These are phyloP conservation scores for Corbicula japonica DNA, from an alignment of 2,888 invertebrate species.

Conservation along the genomic window DNA sequence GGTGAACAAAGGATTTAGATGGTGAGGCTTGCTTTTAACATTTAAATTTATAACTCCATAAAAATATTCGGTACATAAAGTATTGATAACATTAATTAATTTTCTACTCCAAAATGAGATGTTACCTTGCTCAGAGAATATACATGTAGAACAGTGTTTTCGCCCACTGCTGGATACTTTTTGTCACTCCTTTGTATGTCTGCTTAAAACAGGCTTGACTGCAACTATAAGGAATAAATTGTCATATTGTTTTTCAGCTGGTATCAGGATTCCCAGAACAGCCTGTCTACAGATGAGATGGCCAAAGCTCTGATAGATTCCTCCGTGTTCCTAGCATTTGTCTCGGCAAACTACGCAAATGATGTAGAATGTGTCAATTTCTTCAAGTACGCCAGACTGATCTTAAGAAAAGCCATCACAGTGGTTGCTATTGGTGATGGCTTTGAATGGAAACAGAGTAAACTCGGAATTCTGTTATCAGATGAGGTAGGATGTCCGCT, in stretches of 20 bases:
- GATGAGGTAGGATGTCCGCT: no score
- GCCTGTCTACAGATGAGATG: slow-evolving; percentile 72
- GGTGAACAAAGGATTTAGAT: slow-evolving; percentile 73
- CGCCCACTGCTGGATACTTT: no score
- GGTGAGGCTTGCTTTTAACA: slow-evolving; percentile 63
- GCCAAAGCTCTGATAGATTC: slow-evolving; percentile 79
- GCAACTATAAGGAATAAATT: no score
- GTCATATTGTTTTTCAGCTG: slow-evolving; percentile 73
- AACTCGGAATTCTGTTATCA: slow-evolving; percentile 78
- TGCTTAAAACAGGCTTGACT: no score
- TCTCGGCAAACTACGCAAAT: slow-evolving; percentile 78
- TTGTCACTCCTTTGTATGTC: no score
- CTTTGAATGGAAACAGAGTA: slow-evolving; percentile 79
- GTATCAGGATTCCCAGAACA: slow-evolving; percentile 43
- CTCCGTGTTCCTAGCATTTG: slow-evolving; percentile 79
- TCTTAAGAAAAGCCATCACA: slow-evolving; percentile 78
- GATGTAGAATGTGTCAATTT: slow-evolving; percentile 79
- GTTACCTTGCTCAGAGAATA: no score
- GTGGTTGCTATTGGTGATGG: slow-evolving; percentile 78
- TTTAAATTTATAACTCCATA: neutral
- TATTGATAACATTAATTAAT: no score
- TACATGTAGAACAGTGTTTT: no score
- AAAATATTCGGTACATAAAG: neutral
- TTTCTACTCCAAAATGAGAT: no score
- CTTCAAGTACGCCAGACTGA: slow-evolving; percentile 81